phyloP scores from a whole-genome alignment of 2,113 vertebrate species.

The Sinocyclocheilus grahami region DNA sequence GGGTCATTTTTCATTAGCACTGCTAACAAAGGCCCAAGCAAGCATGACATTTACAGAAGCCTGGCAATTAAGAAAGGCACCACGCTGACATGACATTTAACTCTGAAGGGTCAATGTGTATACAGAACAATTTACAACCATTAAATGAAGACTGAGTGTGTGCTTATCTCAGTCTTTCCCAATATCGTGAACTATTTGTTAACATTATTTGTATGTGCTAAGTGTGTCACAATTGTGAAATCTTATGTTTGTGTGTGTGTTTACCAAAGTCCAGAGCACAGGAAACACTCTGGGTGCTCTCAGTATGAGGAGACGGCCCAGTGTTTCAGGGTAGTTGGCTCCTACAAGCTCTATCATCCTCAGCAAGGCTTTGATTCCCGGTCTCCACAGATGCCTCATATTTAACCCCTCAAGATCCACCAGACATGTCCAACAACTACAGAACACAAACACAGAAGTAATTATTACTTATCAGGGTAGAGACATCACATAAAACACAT shows the following conservation, averaged over 20 bases:
- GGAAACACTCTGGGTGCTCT: constrained; percentile 92
- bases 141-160: background rate
- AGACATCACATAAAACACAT: background rate
- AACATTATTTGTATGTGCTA: background rate
- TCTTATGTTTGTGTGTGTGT: constrained; percentile 48
- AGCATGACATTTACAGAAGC: constrained; percentile 43
- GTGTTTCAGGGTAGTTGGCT: constrained; percentile 95
- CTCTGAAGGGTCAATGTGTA: background rate
- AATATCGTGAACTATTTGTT: background rate
- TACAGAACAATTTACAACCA: background rate
- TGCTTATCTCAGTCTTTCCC: background rate
- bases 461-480: background rate
- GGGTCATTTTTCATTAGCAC: constrained; percentile 2
- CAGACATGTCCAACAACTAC: constrained; percentile 94
- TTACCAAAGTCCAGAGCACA: constrained; percentile 93
- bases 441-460: background rate
- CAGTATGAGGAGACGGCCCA: constrained; percentile 90
- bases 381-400: constrained; percentile 96
- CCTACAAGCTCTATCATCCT: constrained; percentile 96
- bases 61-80: constrained; percentile 16
- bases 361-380: constrained; percentile 91
- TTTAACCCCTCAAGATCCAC: constrained; percentile 95
- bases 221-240: background rate
- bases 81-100: constrained; percentile 15
- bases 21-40: background rate